phyloP scores from a whole-genome alignment of 2,113 vertebrate genomes.

The Callopanchax toddi region DNA sequence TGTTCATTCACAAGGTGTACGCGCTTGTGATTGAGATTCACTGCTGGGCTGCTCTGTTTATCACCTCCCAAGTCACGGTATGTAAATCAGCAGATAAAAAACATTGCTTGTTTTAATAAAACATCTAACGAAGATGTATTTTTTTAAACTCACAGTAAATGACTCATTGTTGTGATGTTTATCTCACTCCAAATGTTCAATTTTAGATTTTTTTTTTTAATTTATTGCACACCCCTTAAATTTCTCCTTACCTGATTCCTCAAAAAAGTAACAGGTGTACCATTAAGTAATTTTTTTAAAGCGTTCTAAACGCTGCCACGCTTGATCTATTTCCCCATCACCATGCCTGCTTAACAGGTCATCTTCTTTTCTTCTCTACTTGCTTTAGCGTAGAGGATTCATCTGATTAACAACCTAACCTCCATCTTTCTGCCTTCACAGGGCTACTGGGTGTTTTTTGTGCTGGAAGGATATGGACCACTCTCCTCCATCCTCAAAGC shows the following conservation, averaged over 20 bases:
- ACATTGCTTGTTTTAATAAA: background rate
- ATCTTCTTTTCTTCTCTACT: constrained; percentile 14
- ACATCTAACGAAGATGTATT: no score
- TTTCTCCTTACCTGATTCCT: constrained; percentile 1
- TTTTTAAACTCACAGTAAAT: no score
- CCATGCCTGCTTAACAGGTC: constrained; percentile 6
- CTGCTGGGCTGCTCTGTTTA: constrained; percentile 83
- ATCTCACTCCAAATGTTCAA: no score
- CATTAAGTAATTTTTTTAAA: constrained; percentile 14
- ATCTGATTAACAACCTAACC: constrained; percentile 30
- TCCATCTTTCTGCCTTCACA: constrained; percentile 41
- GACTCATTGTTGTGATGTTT: no score
- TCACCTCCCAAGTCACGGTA: constrained; percentile 90
- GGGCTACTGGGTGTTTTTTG: constrained; percentile 77
- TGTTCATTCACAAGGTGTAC: constrained; percentile 68
- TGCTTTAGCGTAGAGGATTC: constrained; percentile 33
- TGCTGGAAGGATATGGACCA: constrained; percentile 71
- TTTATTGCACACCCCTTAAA: background rate
- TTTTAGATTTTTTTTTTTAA: background rate
- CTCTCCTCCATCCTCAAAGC: constrained; percentile 74
- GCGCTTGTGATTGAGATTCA: constrained; percentile 79
- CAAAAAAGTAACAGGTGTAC: constrained; percentile 40
- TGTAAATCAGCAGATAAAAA: constrained; percentile 10
- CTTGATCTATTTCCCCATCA: constrained; percentile 41
- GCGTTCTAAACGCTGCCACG: constrained; percentile 7